Conservation (phyloP, 2,888 invertebrate genomes). For the Drosophila lutescens region DNA sequence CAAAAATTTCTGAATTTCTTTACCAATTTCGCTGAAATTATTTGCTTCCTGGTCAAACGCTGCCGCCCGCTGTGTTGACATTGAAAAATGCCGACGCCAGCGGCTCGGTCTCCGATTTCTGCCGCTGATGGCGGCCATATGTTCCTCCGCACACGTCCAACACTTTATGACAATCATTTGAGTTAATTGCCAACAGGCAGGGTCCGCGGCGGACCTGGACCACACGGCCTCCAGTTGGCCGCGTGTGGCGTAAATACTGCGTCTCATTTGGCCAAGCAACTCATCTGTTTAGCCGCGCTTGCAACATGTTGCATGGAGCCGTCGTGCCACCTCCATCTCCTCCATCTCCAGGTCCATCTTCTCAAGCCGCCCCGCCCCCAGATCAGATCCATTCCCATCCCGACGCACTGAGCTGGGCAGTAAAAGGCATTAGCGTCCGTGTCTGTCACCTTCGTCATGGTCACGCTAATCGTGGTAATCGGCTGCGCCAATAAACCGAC, state of each 20-base stretch:
- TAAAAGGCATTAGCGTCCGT: conserved; percentile 79
- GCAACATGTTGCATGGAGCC: conserved; percentile 46
- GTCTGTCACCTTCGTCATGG: conserved; percentile 81
- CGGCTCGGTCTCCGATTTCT: conserved; percentile 22
- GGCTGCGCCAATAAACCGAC: conserved; percentile 78
- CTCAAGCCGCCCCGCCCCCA: neutral
- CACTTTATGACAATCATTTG: conserved; percentile 79
- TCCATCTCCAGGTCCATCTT: conserved; percentile 7
- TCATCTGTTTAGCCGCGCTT: conserved; percentile 60
- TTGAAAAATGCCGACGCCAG: conserved; percentile 67
- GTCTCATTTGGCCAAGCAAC: conserved; percentile 59
- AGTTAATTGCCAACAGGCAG: conserved; percentile 73
- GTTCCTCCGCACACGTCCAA: conserved; percentile 57
- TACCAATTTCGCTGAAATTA: neutral
- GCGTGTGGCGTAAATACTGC: conserved; percentile 77
- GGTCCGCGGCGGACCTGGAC: conserved; percentile 45
- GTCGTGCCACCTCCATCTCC: neutral
- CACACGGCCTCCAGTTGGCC: conserved; percentile 57
- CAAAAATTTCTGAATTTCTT: neutral
- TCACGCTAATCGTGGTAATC: conserved; percentile 79
- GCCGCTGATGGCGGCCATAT: conserved; percentile 37
- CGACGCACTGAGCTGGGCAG: conserved; percentile 36
- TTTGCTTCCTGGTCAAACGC: conserved; percentile 54
- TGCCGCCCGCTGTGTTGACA: conserved; percentile 77
- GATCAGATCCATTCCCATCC: conserved; percentile 17